Conservation (phyloP, 1,140 invertebrate species). For the Halyomorpha halys region DNA sequence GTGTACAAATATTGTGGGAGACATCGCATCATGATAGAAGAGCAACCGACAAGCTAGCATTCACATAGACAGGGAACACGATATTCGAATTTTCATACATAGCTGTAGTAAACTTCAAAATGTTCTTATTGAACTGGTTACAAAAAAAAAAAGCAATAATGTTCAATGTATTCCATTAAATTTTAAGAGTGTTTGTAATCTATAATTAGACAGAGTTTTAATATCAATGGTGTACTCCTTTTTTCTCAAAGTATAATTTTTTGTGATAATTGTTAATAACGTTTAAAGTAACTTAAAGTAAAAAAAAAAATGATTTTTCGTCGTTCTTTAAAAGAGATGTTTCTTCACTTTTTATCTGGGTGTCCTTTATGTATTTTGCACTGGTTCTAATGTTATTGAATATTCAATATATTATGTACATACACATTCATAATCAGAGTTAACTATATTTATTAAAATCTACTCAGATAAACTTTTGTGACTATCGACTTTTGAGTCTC, state of each 20-base stretch:
- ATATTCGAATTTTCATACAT: not conserved
- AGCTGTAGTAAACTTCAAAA: not conserved
- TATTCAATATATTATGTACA: constrained; percentile 20
- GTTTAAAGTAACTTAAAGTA: constrained; percentile 1
- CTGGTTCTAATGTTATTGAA: constrained; percentile 11
- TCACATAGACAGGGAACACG: not conserved
- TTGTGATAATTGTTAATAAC: constrained; percentile 13
- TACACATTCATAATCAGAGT: constrained; percentile 13
- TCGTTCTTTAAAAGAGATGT: constrained; percentile 15
- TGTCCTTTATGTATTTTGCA: constrained; percentile 24
- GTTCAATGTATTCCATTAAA: constrained; percentile 9
- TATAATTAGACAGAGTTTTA: not conserved
- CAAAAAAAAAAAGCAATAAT: constrained; percentile 11
- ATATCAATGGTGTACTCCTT: constrained; percentile 7
- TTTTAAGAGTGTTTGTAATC: constrained; percentile 16
- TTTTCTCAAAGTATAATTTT: constrained; percentile 8
- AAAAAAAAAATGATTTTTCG: constrained; percentile 11
- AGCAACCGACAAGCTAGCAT: not conserved
- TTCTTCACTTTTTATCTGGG: constrained; percentile 21
- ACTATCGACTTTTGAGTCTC: not conserved
- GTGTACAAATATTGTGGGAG: not conserved
- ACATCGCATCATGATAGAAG: not conserved
- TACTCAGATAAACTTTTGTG: constrained; percentile 1
- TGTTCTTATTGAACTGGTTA: constrained; percentile 1
- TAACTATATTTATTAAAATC: not conserved